phyloP scores from a whole-genome alignment of 2,888 invertebrate species.

The Phytoseiulus persimilis region DNA sequence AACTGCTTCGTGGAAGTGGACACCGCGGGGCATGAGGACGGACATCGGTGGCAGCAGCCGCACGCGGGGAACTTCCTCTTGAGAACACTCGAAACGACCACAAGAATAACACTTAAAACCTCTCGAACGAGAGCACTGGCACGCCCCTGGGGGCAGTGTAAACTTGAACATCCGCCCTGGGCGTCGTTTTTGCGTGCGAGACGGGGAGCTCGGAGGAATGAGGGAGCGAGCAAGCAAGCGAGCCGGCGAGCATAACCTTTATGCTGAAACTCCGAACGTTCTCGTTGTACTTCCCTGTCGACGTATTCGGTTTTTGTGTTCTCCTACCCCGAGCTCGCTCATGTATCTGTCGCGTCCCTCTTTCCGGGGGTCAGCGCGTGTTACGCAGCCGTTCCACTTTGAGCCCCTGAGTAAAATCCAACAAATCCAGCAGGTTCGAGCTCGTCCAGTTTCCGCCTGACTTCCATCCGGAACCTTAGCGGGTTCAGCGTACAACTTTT shows the following conservation, averaged over 20 bases:
- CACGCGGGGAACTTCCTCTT: not conserved
- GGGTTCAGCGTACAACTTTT: too few species aligned
- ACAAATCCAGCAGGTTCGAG: too few species aligned
- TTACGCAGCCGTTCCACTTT: too few species aligned
- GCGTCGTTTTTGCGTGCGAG: not conserved
- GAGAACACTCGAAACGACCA: slow-evolving; percentile 36
- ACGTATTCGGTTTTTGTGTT: not conserved
- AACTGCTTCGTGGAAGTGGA: not conserved
- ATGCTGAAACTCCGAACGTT: not conserved
- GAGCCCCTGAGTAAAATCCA: too few species aligned
- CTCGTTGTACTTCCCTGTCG: not conserved
- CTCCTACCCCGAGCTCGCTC: not conserved
- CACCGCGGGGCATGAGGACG: slow-evolving; percentile 5
- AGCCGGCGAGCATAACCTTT: not conserved
- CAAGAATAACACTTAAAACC: slow-evolving; percentile 39
- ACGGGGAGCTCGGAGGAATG: not conserved
- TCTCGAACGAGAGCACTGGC: slow-evolving; percentile 25
- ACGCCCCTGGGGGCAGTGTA: not conserved
- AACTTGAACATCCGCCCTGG: not conserved
- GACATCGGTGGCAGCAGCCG: not conserved
- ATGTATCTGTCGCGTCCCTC: too few species aligned
- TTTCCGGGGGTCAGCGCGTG: too few species aligned
- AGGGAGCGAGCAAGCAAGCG: not conserved
- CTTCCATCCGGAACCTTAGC: too few species aligned
- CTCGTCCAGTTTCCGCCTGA: too few species aligned